A percentile compares a stretch with the other conserved stretches of the same genome.
These are phyloP conservation scores for Nothoprocta pentlandii DNA, from an alignment of 2,113 vertebrate genomes.

Conservation along the genomic window DNA sequence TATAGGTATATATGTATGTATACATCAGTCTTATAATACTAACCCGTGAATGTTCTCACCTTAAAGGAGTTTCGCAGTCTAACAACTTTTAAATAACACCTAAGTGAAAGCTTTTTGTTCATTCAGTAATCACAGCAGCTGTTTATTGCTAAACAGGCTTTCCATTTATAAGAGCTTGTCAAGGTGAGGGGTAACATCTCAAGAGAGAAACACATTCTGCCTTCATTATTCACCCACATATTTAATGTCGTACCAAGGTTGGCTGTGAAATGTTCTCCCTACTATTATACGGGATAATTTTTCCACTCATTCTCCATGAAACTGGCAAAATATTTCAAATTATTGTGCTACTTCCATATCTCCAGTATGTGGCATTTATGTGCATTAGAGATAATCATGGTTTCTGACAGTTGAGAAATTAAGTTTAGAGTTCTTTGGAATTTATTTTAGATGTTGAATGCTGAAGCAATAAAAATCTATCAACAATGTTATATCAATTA, in stretches of 20 bases:
- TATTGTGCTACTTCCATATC: background rate
- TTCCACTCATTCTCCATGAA: background rate
- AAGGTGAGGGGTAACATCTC: slow-evolving; percentile 22
- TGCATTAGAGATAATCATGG: background rate
- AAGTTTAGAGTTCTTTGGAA: background rate
- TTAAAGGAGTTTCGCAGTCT: slow-evolving; percentile 5
- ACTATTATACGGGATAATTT: background rate
- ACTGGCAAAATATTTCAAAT: background rate
- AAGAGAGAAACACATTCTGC: background rate
- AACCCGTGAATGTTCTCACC: slow-evolving; percentile 28
- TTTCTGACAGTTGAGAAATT: background rate
- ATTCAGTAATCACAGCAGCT: slow-evolving; percentile 50
- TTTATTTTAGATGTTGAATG: background rate
- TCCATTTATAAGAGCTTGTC: slow-evolving; percentile 49
- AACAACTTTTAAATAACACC: slow-evolving; percentile 20
- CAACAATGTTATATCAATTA: background rate
- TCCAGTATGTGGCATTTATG: background rate
- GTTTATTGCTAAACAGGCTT: slow-evolving; percentile 36
- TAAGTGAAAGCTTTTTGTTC: slow-evolving; percentile 38
- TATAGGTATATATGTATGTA: background rate
- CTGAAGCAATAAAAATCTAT: background rate
- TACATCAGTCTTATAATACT: slow-evolving; percentile 13
- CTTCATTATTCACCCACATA: slow-evolving; percentile 29
- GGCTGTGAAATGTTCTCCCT: background rate
- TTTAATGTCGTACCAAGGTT: background rate